Conservation (phyloP, 2,113 vertebrate genomes). For the Salminus brasiliensis region DNA sequence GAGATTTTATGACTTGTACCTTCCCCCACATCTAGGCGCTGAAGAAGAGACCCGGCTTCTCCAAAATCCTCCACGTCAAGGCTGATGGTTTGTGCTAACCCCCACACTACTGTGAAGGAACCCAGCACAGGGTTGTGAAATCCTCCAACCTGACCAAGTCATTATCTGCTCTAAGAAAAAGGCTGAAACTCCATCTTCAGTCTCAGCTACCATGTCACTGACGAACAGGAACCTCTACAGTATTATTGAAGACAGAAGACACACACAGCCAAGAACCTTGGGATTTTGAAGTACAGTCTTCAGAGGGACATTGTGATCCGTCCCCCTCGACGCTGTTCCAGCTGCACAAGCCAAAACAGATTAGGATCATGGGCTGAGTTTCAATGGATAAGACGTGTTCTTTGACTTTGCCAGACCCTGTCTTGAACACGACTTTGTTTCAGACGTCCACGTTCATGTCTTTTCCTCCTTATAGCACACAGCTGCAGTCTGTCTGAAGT, state of each 20-base stretch:
- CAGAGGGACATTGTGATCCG: background rate
- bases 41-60: constrained; percentile 95
- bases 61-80: constrained; percentile 98
- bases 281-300: background rate
- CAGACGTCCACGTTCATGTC: constrained; percentile 31
- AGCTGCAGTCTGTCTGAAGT: constrained; percentile 36
- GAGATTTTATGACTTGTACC: background rate
- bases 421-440: constrained; percentile 33
- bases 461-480: constrained; percentile 53
- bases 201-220: constrained; percentile 29
- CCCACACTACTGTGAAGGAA: constrained; percentile 45
- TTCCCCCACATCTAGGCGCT: constrained; percentile 79
- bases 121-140: background rate
- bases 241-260: background rate
- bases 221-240: constrained; percentile 21
- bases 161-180: constrained; percentile 30
- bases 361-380: background rate
- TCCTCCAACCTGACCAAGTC: constrained; percentile 14
- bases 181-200: constrained; percentile 28
- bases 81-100: constrained; percentile 94
- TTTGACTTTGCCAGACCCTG: constrained; percentile 39
- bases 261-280: background rate
- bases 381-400: background rate
- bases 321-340: background rate
- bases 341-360: background rate